Evolutionary conservation across 2,113 vertebrate species (phyloP).

Genomic region (Dendropsophus ebraccatus): DNA sequence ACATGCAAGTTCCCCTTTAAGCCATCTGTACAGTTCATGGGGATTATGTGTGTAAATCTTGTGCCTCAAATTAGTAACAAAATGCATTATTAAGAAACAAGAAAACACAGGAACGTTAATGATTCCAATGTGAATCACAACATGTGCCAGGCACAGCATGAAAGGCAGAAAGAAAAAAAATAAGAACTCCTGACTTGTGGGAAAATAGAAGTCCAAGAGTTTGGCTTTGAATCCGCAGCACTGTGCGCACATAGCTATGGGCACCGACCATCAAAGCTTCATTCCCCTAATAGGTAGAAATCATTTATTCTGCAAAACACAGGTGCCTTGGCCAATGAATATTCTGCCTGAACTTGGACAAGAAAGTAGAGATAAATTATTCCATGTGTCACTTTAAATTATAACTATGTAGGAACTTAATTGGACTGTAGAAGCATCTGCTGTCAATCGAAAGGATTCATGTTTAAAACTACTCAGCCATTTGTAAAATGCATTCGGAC

Average conservation of each 20-base stretch:
- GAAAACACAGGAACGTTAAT: conserved; percentile 10
- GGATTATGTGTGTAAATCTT: neutral
- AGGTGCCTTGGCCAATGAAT: neutral
- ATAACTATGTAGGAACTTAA: conserved; percentile 1
- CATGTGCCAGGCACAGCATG: conserved; percentile 22
- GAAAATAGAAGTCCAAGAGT: conserved; percentile 7
- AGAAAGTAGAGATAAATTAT: conserved; percentile 22
- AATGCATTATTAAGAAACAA: conserved; percentile 16
- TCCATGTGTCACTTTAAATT: neutral
- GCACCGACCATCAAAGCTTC: neutral
- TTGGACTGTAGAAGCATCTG: neutral
- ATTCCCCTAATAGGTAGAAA: conserved; percentile 17
- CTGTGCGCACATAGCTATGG: neutral
- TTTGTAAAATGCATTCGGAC: neutral
- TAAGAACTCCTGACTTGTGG: neutral
- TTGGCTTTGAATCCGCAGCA: conserved; percentile 11
- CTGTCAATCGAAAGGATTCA: neutral
- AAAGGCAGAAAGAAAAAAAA: neutral
- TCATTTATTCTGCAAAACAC: neutral
- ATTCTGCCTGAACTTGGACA: conserved; percentile 16
- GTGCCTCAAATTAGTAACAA: neutral
- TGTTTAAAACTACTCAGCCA: neutral
- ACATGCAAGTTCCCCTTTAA: neutral
- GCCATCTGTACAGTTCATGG: neutral
- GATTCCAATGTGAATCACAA: conserved; percentile 30